Evolutionary conservation across 2,888 invertebrate species (phyloP).

Genomic region (Drosophila phalerata): DNA sequence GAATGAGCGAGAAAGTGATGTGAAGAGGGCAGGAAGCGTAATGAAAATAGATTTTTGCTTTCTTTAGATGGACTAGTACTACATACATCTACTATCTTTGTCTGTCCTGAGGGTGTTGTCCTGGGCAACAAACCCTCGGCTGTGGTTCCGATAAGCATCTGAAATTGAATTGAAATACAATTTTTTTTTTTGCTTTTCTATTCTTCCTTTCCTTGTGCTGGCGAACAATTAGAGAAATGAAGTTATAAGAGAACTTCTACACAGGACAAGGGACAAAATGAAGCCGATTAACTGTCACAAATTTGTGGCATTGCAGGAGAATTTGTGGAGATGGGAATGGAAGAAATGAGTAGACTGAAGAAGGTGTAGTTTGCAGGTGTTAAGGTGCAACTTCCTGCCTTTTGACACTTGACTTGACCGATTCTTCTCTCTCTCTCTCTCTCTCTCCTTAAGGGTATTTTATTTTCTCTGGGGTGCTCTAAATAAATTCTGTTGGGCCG

Average conservation of each 20-base stretch:
- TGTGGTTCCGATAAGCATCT: slow-evolving; percentile 60
- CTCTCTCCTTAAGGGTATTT: neutral
- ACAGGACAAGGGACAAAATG: neutral
- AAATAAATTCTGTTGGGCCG: slow-evolving; percentile 22
- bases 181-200: slow-evolving; percentile 38
- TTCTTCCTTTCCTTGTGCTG: neutral
- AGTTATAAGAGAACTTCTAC: slow-evolving; percentile 30
- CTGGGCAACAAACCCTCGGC: slow-evolving; percentile 43
- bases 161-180: slow-evolving; percentile 75
- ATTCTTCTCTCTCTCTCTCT: neutral
- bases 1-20: slow-evolving; percentile 3
- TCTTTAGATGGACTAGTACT: slow-evolving; percentile 1
- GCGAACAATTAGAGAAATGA: slow-evolving; percentile 65
- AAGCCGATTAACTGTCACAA: slow-evolving; percentile 43
- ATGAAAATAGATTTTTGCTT: slow-evolving; percentile 73
- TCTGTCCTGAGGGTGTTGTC: slow-evolving; percentile 31
- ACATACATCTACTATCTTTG: neutral
- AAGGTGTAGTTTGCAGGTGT: slow-evolving; percentile 39
- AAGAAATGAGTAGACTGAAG: neutral
- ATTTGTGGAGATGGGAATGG: neutral
- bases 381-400: slow-evolving; percentile 46
- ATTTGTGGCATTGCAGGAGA: slow-evolving; percentile 16
- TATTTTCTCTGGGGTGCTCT: slow-evolving; percentile 5
- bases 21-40: slow-evolving; percentile 43
- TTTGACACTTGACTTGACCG: slow-evolving; percentile 50